These are phyloP conservation scores for Malaclemys terrapin DNA, from an alignment of 2,113 vertebrate genomes.

Conservation along the genomic window DNA sequence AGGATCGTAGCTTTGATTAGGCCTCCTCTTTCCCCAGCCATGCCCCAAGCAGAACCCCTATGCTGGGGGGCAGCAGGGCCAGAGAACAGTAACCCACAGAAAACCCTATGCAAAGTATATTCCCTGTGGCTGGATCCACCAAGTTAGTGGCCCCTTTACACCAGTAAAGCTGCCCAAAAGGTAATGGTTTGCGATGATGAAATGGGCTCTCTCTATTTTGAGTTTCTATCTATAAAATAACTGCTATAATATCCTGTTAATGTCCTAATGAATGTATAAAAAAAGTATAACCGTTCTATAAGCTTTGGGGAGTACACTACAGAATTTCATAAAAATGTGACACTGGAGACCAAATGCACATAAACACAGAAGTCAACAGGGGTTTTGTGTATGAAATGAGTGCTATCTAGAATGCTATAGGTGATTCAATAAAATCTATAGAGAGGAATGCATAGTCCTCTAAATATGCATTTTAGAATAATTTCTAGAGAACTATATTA, in stretches of 20 bases:
- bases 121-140: background rate
- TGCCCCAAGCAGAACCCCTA: background rate
- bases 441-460: background rate
- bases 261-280: background rate
- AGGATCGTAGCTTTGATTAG: background rate
- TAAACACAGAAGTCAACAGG: background rate
- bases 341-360: background rate
- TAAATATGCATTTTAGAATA: background rate
- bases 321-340: background rate
- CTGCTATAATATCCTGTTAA: background rate
- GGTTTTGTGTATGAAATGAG: conserved; percentile 25
- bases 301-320: background rate
- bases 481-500: background rate
- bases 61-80: background rate
- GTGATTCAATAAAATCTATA: background rate
- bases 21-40: background rate
- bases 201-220: background rate
- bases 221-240: background rate
- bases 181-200: background rate
- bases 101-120: background rate
- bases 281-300: background rate
- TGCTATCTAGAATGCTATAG: background rate
- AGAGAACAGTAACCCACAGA: background rate
- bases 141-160: background rate
- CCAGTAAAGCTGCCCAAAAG: background rate